A percentile compares a stretch with the other conserved stretches of the same genome.
Evolutionary conservation across 1,140 invertebrate genomes (phyloP).

Genomic region (Adoxophyes honmai): DNA sequence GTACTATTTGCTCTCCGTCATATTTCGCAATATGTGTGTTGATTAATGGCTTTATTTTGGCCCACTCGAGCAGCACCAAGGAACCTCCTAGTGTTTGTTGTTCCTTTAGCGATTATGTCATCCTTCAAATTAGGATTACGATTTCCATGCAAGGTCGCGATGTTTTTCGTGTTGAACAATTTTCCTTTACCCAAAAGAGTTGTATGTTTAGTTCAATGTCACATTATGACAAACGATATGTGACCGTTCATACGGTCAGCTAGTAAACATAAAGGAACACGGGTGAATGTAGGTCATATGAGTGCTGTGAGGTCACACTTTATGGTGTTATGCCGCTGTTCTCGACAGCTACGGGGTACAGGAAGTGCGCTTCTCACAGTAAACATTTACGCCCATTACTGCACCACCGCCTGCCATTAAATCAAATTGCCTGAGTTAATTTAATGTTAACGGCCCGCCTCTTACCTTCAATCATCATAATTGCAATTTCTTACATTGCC

Average conservation of each 20-base stretch:
- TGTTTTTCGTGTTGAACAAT: conserved; percentile 4
- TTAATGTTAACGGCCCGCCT: conserved; percentile 30
- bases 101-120: conserved; percentile 23
- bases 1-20: background rate
- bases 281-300: conserved; percentile 13
- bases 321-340: conserved; percentile 24
- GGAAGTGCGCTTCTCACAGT: conserved; percentile 12
- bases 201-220: background rate
- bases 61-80: conserved; percentile 12
- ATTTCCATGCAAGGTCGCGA: background rate
- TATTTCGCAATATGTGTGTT: conserved; percentile 26
- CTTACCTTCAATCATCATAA: conserved; percentile 34
- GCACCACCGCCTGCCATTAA: conserved; percentile 32
- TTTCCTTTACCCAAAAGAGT: background rate
- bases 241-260: conserved; percentile 6
- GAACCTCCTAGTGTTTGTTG: background rate
- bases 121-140: background rate
- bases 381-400: conserved; percentile 29
- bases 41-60: conserved; percentile 15
- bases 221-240: background rate
- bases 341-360: conserved; percentile 17
- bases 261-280: background rate
- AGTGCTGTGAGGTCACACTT: conserved; percentile 26
- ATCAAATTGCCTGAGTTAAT: conserved; percentile 44
- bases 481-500: conserved; percentile 41